Base-by-base conservation (phyloP, 30 jellyfish, hydroid and myxozoan genomes). In the Calvadosia cruxmelitensis region DNA sequence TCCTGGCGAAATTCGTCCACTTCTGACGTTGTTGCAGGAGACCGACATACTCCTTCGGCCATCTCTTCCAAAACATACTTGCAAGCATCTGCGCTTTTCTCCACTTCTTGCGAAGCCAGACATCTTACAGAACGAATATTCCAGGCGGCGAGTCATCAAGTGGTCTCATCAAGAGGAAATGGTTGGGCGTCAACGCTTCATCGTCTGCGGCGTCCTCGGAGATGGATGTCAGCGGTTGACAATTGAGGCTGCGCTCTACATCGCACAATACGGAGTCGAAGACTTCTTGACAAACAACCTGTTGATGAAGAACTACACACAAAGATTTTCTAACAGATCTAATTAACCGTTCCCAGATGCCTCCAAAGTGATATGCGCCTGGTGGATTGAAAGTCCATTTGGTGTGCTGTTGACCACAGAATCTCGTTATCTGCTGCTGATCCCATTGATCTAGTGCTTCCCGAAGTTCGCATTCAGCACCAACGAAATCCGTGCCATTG, bases 331-430 rank as follows among this genome's bases (percentile, higher is more conserved):
- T 65, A 16, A 73, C 57, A 20, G 77, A 31, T 26, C 86, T 68
- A 0, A 80, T 80, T n/a, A 65, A 34, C 5, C 86, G 77, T 49
- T 80, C 93, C 85, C 81, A 80, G 0, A 73, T 86, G 13, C 93
- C 93, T 12, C 80, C 93, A 77, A 69, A 64, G 35, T 80, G 86
- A 0, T 70, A 49, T 1, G 86, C 76, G 3, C 32, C 33, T 29
- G 93, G 93, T 5, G 93, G 93, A 53, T 73, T 64, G 63, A 72
- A 72, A 0, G 20, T 31, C 93, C 93, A 80, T 1, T 42, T 42
- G 34, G 69, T 50, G 7, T 68, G 51, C 23, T n/a, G n/a, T n/a
- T n/a, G n/a, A n/a, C n/a, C n/a, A n/a, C n/a, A n/a, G n/a, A n/a
- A n/a, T n/a, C n/a, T n/a, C n/a, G n/a, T n/a, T 27, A 77, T 63